Evolutionary conservation across 1,140 invertebrate species (phyloP), one percentile per base, ranked within the genome.

Genomic region (Heterodera schachtii): DNA sequence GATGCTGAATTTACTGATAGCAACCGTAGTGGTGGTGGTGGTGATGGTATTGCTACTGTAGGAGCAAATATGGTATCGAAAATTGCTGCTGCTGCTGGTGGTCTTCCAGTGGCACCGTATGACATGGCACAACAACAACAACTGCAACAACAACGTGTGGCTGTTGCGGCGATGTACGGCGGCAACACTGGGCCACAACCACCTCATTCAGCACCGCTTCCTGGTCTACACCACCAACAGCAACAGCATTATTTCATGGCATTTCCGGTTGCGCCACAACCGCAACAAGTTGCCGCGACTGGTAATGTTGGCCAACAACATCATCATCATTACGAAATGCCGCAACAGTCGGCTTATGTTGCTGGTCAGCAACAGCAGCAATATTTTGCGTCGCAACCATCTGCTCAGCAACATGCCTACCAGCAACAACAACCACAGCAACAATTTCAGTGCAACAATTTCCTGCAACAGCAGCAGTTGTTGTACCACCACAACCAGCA

Each of bases 201-300:
- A 6, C 77, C 31, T 2, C 57, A 43, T 78, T 49, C 70, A 13
- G 47, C 47, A 70, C 77, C 52, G n/a, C 47, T 64, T 19, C 21
- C 44, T 44, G 77, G 21, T 31, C 31, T 31, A 8, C 13, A 69
- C 21, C 76, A 64, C 8, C 77, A 71, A 0, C n/a, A 21, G 21
- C 77, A 78, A 19, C 31, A 78, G 60, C 75, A 57, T 41, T 13
- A 31, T 46, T 78, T 78, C 49, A 44, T 43, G 21, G 44, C 64
- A 78, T 11, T 70, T 49, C 75, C 57, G 9, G 41, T 43, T 44
- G 43, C 43, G 13, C 70, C 41, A 75, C 75, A 52, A 9, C 19
- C 13, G 6, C 75, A 76, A 21, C 46, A 76, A 21, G 6, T 49
- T 21, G 57, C 46, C 60, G 31, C 31, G 31, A 31, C 31, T 31